These are phyloP conservation scores for Tricholauxania praeusta DNA, from an alignment of 2,888 invertebrate genomes.

Conservation along the genomic window DNA sequence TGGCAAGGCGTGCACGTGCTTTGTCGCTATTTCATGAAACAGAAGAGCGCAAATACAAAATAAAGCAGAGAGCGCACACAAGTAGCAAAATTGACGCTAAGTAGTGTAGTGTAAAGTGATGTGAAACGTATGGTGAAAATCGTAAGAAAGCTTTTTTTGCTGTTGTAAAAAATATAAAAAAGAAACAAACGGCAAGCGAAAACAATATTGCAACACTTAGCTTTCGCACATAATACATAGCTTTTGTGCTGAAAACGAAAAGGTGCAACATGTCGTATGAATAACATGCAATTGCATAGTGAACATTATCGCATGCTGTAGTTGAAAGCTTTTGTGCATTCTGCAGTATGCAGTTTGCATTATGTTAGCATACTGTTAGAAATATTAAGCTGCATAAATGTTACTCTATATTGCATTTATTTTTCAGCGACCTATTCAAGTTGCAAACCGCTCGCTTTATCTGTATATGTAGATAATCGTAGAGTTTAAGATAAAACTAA, in stretches of 20 bases:
- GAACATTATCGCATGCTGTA: neutral
- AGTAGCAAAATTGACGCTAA: too few species aligned
- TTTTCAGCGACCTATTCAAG: too few species aligned
- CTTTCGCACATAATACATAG: neutral
- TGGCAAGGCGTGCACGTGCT: constrained; percentile 28
- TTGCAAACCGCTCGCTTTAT: neutral
- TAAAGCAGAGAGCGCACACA: constrained; percentile 32
- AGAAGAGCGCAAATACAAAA: constrained; percentile 19
- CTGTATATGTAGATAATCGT: neutral
- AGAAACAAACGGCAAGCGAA: neutral
- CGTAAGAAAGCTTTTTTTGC: neutral
- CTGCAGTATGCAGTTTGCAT: neutral
- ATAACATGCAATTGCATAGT: constrained; percentile 1
- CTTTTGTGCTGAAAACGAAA: too few species aligned
- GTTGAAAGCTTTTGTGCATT: neutral
- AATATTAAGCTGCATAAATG: too few species aligned
- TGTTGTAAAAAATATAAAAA: neutral
- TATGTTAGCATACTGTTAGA: too few species aligned
- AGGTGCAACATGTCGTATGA: constrained; percentile 21
- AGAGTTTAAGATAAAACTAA: neutral
- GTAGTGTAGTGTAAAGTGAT: neutral
- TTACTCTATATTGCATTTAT: too few species aligned
- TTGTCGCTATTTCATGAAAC: constrained; percentile 21
- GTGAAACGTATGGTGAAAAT: constrained; percentile 51
- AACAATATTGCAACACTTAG: neutral